phyloP scores from a whole-genome alignment of 2,888 invertebrate species.

The Oxytorus armatus region DNA sequence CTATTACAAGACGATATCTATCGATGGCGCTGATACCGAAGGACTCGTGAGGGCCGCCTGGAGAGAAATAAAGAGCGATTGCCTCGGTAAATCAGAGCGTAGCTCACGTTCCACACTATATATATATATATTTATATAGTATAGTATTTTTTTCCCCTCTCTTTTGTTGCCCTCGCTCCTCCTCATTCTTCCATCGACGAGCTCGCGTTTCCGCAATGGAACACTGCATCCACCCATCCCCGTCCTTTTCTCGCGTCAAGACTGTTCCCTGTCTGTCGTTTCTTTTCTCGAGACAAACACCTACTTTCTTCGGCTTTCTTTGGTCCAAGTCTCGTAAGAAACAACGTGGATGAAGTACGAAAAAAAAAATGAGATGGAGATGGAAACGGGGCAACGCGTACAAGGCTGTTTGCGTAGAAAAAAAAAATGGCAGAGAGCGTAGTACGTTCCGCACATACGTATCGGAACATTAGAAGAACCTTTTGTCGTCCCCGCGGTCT shows the following conservation, averaged over 20 bases:
- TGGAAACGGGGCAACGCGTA: slow-evolving; percentile 64
- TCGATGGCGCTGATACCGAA: slow-evolving; percentile 77
- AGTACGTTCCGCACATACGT: slow-evolving; percentile 82
- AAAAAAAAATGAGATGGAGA: slow-evolving; percentile 8
- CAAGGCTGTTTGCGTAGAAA: slow-evolving; percentile 54
- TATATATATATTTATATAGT: slow-evolving; percentile 14
- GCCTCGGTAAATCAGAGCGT: slow-evolving; percentile 83
- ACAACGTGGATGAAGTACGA: slow-evolving; percentile 32
- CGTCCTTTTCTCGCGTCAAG: slow-evolving; percentile 29
- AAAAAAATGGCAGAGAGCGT: slow-evolving; percentile 71
- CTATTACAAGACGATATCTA: slow-evolving; percentile 84
- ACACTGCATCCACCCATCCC: slow-evolving; percentile 51
- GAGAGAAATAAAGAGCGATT: slow-evolving; percentile 85
- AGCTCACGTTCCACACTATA: slow-evolving; percentile 69
- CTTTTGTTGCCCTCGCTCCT: slow-evolving; percentile 3
- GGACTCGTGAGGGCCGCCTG: slow-evolving; percentile 82
- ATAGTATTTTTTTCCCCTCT: neutral
- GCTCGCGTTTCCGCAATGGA: slow-evolving; percentile 68
- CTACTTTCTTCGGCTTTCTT: slow-evolving; percentile 40
- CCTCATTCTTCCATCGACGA: slow-evolving; percentile 61
- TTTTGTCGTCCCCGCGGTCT: slow-evolving; percentile 75
- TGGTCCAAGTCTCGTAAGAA: slow-evolving; percentile 18
- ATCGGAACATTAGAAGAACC: slow-evolving; percentile 81
- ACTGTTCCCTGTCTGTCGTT: slow-evolving; percentile 34
- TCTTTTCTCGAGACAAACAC: slow-evolving; percentile 58